Evolutionary conservation across 2,797 vertebrate species (phyloP).

Genomic region (Sebastes hubbsi): DNA sequence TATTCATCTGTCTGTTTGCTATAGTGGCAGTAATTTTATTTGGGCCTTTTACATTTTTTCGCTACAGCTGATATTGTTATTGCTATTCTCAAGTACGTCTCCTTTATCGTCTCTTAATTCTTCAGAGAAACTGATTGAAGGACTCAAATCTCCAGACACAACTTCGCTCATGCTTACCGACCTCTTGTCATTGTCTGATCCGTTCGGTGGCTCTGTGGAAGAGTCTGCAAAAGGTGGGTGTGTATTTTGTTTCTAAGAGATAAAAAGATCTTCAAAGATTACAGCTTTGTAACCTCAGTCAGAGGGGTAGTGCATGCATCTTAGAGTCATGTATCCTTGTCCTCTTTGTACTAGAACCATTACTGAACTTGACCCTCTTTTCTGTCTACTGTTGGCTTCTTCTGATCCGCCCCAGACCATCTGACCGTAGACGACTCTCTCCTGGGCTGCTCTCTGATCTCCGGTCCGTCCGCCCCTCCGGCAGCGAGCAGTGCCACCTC

Average conservation of each 20-base stretch:
- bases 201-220: constrained; percentile 91
- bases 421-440: constrained; percentile 91
- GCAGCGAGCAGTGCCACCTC: constrained; percentile 80
- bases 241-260: not conserved
- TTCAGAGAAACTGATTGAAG: constrained; percentile 97
- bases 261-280: not conserved
- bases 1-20: not conserved
- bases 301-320: not conserved
- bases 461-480: constrained; percentile 84
- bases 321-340: not conserved
- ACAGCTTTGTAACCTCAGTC: not conserved
- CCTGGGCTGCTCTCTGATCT: constrained; percentile 91
- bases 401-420: constrained; percentile 81
- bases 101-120: not conserved
- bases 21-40: not conserved
- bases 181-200: constrained; percentile 93
- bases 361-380: not conserved
- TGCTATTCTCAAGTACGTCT: not conserved
- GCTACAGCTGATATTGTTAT: not conserved
- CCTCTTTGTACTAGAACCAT: not conserved
- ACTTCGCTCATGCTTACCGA: constrained; percentile 94
- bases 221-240: constrained; percentile 86
- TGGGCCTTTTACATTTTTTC: not conserved
- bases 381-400: not conserved
- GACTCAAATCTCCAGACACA: constrained; percentile 96